Base-by-base conservation (phyloP, 2,888 invertebrate genomes). In the Cryptosula pallasiana region DNA sequence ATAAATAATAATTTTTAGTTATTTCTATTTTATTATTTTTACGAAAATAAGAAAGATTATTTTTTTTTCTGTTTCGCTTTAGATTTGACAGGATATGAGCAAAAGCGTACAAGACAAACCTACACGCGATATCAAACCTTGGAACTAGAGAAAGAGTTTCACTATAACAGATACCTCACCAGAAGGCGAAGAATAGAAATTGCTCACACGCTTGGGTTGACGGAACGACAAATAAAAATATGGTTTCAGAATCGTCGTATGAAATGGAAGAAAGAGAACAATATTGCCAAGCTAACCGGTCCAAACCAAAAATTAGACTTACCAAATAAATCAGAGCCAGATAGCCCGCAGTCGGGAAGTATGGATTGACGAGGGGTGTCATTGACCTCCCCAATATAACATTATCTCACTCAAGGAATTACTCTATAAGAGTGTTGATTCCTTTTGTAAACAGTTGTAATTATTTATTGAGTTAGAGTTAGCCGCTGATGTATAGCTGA, bases 101-200 rank as follows among this genome's bases (percentile, higher is more conserved):
- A 95, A 87, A 94, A 95, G 88, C 90, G 95, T 86, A 95, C 95
- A 78, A 90, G 96, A 81, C 95, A 96, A 87, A 96, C 96, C 79
- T 96, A 96, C 87, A 96, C 95, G 79, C 90, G 96, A 86, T 95
- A 95, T 89, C 96, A 96, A 88, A 96, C 96, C 73, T 89, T 96
- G 85, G 96, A 96, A 88, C 88, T 96, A 87, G 95, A 96, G 87
- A 96, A 96, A 86, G 95, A 96, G 88, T 96, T 96, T 89, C 95
- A 96, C 88, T 96, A 95, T 89, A 96, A 95, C 88, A 91, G 95
- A 85, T 97, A 97, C 89, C 90, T 97, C 87, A 96, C 96, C 85
- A 90, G 96, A 86, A 90, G 96, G 88, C 90, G 96, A 88, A 89
- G 96, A 85, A 96, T 97, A 87, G 96, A 97, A 88, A 95, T 97